phyloP scores from a whole-genome alignment of 2,113 vertebrate species.

The Clupea harengus region DNA sequence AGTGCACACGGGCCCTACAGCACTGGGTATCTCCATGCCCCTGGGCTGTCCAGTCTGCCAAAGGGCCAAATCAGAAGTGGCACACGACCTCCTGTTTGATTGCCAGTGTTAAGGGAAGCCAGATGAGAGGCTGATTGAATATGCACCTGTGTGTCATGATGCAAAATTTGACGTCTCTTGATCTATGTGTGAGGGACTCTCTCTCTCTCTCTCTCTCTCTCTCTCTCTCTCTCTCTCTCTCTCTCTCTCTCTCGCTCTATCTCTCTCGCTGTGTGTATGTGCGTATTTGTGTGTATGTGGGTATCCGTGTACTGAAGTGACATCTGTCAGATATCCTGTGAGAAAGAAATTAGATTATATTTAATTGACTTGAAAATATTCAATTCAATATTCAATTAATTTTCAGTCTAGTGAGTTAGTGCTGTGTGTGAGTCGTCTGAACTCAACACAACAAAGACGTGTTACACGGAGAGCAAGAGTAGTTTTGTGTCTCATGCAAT shows the following conservation, averaged over 20 bases:
- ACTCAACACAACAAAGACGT: neutral
- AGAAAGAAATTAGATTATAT: slow-evolving; percentile 34
- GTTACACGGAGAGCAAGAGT: neutral
- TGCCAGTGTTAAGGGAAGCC: neutral
- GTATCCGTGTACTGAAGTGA: slow-evolving; percentile 23
- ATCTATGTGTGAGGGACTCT: neutral
- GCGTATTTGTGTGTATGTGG: slow-evolving; percentile 32
- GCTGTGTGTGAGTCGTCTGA: neutral
- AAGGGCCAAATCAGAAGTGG: neutral
- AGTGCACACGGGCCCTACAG: neutral
- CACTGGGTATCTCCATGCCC: neutral
- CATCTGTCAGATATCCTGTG: neutral
- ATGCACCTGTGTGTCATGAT: neutral
- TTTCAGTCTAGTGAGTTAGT: slow-evolving; percentile 6
- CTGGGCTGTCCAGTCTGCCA: neutral
- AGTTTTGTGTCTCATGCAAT: neutral
- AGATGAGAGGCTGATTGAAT: slow-evolving; percentile 12
- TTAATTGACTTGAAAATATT: slow-evolving; percentile 23
- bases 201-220: neutral
- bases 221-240: neutral
- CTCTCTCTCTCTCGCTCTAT: neutral
- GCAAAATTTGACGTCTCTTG: neutral
- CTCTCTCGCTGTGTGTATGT: slow-evolving; percentile 20
- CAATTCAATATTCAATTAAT: neutral
- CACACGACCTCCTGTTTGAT: neutral